Evolutionary conservation across 2,113 vertebrate species (phyloP), one percentile per base, ranked within the genome.

Genomic region (Hyla sarda): DNA sequence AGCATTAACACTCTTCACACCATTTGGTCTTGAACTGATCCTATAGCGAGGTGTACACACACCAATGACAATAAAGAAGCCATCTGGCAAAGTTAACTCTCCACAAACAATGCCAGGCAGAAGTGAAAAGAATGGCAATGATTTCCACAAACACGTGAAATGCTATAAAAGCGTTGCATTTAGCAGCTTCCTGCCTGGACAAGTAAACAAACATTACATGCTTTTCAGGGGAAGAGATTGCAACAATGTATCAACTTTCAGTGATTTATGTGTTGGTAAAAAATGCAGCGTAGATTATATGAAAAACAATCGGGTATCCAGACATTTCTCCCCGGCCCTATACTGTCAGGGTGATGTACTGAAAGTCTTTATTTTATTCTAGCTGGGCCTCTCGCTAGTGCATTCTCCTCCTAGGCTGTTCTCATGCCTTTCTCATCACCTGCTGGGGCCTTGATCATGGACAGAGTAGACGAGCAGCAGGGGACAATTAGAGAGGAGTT

Each of bases 311-410:
- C 90, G 94, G 93, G 94, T 96, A 93, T 93, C 92, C 95, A 98
- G 96, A 95, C 97, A 97, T 95, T 97, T 97, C 97, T 94, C 95
- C 95, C 95, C 88, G 91, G 92, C 94, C 95, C 95, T 94, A 92
- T 96, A 96, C 97, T 98, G 97, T 98, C 97, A 97, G 96, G 94
- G 96, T 97, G 95, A 96, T 97, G 95, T 96, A 97, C 97, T 97
- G 96, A 96, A 98, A 99, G 97, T 98, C 97, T 99, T 98, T 99
- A 97, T 99, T 98, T 98, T 96, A 96, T 96, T 95, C 94, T 96
- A 95, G 95, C 95, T 94, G 96, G 97, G 97, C 96, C 97, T 97
- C 96, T 98, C 96, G 75, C 93, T 94, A 95, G 96, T 91, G 96
- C 96, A 96, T 97, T 97, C 96, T 96, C 96, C 97, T 95, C 96